Evolutionary conservation across 2,113 vertebrate genomes (phyloP), one percentile per base, ranked within the genome.

Genomic region (Bubo blakistoni): DNA sequence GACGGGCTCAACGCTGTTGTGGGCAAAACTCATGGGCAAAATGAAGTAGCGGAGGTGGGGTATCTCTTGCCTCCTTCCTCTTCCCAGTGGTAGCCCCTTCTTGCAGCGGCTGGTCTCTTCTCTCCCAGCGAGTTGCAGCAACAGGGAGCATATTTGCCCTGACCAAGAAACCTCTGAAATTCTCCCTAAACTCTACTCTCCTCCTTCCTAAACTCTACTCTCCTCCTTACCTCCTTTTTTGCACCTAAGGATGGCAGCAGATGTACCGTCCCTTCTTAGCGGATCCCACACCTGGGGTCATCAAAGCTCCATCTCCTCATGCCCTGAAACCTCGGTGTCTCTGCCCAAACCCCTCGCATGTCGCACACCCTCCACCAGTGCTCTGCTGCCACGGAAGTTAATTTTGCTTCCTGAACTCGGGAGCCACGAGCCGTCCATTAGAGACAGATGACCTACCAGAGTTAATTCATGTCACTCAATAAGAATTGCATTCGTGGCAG

Each of bases 391-490:
- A 13, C 1, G 2, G 4, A 69, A 29, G 34, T 52, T 19, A 12
- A 27, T 74, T 81, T 24, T 81, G 24, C 46, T 74, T 52, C 38
- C 47, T 42, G 46, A 52, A 30, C 7, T 47, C 14, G 4, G 47
- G 30, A 40, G 27, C 62, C 70, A 14, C 0, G 2, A 55, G 55
- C 47, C 1, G 0, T 5, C 21, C 21, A 1, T 44, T 25, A 8
- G 36, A 51, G 78, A 77, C 32, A 13, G 70, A 73, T 58, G 65
- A 65, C 59, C 71, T 47, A 54, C 38, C 34, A 34, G 65, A 49
- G 38, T 77, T 78, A 63, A 67, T 73, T 57, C 24, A 4, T 16
- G n/a, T 57, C 81, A 54, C 65, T 92, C 58, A 44, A 44, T 46
- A 47, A 78, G 46, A 77, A 81, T 54, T 34, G 54, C 54, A 25